Evolutionary conservation across 2,113 vertebrate species (phyloP), one percentile per base, ranked within the genome.

Genomic region (Xyrauchen texanus): DNA sequence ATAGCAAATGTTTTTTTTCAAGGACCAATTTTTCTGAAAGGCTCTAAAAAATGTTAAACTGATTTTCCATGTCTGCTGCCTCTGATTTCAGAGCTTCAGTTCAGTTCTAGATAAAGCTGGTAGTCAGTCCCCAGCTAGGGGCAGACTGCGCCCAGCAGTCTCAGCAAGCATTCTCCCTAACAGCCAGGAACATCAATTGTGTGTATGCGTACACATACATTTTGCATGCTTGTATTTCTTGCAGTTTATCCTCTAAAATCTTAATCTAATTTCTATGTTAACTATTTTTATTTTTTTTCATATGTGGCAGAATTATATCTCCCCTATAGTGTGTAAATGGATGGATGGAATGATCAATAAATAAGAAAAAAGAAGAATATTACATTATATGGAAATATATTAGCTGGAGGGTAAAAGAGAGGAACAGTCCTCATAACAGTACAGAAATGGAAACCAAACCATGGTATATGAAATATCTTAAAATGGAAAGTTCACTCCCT

Each of bases 401-500:
- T 61, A 74, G 82, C 85, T 82, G 60, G 67, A 82, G 80, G 83
- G 66, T 78, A 75, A 53, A 62, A 46, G 51, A 79, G 74, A 68
- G 12, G 75, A 69, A 79, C 67, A 52, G 72, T 53, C 49, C 47
- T 77, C 73, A 78, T 84, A 81, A 78, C 60, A 45, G 67, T 13
- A 8, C 71, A 68, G 68, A 71, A 55, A 66, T 15, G 60, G 51
- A 71, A 76, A 34, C 61, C 53, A 80, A 77, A 79, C 57, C 61
- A 79, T 68, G 21, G 51, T 81, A 70, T 83, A 34, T 1, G 53
- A 82, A 77, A 80, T 80, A 77, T 75, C 64, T 76, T 61, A 70
- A 78, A 68, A 76, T 68, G 52, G 78, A 73, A 80, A 55, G 61
- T 76, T 80, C 62, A 58, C 65, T 74, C 68, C 57, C 76, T 51